Base-by-base conservation (phyloP, 2,888 invertebrate species). In the Zygothrica quintamaculata region DNA sequence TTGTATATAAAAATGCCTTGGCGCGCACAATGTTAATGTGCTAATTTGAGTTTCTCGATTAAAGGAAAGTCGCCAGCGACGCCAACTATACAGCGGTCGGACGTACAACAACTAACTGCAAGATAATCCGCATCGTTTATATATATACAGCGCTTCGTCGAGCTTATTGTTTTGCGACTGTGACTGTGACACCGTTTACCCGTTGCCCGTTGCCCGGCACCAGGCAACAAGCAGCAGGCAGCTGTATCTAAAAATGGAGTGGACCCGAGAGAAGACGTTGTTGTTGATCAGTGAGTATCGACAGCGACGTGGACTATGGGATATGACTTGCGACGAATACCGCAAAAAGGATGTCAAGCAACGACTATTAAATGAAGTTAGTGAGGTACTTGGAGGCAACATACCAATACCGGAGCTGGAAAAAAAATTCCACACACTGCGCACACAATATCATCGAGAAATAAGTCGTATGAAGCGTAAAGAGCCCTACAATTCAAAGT, bases 391-490 rank as follows among this genome's bases (percentile, higher is more conserved):
- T 5, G 88, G 90, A 88, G 74, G 90, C 89, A 87, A 82, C 16
- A 88, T 90, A 57, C 86, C 90, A 0, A 85, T 88, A 16, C 90
- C 92, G 3, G 93, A 93, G 69, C 90, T 92, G 18, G 93, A 93
- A 1, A 93, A 93, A 75, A 93, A 93, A 71, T 93, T 93, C 48
- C 93, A 93, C 67, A 93, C 93, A 59, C 88, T 93, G 33, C 91
- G 93, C 3, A 93, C 93, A 0, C 93, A 93, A 64, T 93, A 93
- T 71, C 93, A 93, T 74, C 92, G 93, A 4, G 93, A 93, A 73
- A 92, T 92, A 3, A 92, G 92, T 36, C 91, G 92, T 33, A 93
- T 93, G 90, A 90, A 92, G 9, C 90, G 93, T 18, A 92, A 92
- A 0, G 92, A 93, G 51, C 92, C 92, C 2, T 93, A 93, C 6